phyloP scores from a whole-genome alignment of 2,797 vertebrate species.

The Chaunax sp. region DNA sequence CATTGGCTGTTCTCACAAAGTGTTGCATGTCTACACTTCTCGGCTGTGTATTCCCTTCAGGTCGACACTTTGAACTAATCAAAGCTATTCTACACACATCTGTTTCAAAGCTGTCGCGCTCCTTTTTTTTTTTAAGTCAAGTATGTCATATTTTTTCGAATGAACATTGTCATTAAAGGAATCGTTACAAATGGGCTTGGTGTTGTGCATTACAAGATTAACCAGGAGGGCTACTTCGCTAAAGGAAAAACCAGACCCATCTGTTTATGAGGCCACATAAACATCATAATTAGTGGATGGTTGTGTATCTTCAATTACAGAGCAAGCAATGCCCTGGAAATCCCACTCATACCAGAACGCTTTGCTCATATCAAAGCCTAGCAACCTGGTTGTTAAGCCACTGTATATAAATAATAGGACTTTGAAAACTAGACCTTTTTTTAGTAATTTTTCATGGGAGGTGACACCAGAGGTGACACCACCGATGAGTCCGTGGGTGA shows the following conservation, averaged over 20 bases:
- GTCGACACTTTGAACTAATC: conserved; percentile 84
- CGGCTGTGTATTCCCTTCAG: conserved; percentile 66
- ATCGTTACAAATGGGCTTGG: conserved; percentile 48
- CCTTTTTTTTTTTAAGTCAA: conserved; percentile 46
- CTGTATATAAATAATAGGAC: background rate
- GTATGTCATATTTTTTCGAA: no score
- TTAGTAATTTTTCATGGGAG: no score
- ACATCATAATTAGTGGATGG: background rate
- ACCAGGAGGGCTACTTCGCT: background rate
- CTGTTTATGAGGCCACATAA: conserved; percentile 8
- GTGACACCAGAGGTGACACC: no score
- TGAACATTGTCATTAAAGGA: conserved; percentile 77
- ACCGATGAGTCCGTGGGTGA: no score
- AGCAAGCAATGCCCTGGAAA: background rate
- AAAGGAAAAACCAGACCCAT: background rate
- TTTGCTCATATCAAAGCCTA: background rate
- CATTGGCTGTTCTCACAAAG: conserved; percentile 59
- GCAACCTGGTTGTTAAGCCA: background rate
- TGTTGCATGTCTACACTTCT: conserved; percentile 76
- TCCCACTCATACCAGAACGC: conserved; percentile 2
- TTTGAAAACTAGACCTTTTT: no score
- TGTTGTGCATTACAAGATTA: conserved; percentile 33
- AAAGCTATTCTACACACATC: conserved; percentile 49
- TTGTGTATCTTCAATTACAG: conserved; percentile 17
- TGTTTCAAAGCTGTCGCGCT: conserved; percentile 83